phyloP scores from a whole-genome alignment of 2,797 vertebrate species.

The Dendrocincla tyrannina region DNA sequence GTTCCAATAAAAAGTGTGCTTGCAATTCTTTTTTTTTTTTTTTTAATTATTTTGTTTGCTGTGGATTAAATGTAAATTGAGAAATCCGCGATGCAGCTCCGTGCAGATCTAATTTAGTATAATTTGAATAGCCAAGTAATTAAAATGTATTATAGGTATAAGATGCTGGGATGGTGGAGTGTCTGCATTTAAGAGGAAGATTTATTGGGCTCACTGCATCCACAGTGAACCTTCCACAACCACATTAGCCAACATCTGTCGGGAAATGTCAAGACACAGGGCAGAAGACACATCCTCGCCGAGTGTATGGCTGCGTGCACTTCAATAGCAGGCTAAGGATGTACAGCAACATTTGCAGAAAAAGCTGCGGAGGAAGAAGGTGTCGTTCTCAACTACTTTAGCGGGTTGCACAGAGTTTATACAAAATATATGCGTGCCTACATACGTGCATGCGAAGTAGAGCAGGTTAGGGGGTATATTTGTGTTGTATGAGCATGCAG shows the following conservation, averaged over 20 bases:
- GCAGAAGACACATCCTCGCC: not conserved
- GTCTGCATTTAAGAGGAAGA: conserved; percentile 80
- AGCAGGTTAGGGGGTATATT: not conserved
- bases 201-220: conserved; percentile 76
- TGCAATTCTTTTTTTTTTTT: not conserved
- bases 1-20: conserved; percentile 63
- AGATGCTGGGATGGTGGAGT: conserved; percentile 74
- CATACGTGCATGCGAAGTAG: not conserved
- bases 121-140: conserved; percentile 81
- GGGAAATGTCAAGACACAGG: conserved; percentile 63
- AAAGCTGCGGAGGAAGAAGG: not conserved
- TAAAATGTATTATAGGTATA: conserved; percentile 83
- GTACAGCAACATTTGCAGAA: not conserved
- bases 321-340: conserved; percentile 16
- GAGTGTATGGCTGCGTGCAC: not conserved
- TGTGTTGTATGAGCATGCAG: not conserved
- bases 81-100: conserved; percentile 67
- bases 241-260: conserved; percentile 79
- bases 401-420: not conserved
- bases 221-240: conserved; percentile 74
- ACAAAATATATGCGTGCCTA: fast-evolving
- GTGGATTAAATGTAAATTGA: conserved; percentile 71
- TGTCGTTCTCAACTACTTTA: not conserved
- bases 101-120: conserved; percentile 72
- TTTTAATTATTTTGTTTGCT: conserved; percentile 52